A percentile compares a stretch with the other conserved stretches of the same genome.
Evolutionary conservation across 2,113 vertebrate genomes (phyloP).

Genomic region (Nyctibius bracteatus): DNA sequence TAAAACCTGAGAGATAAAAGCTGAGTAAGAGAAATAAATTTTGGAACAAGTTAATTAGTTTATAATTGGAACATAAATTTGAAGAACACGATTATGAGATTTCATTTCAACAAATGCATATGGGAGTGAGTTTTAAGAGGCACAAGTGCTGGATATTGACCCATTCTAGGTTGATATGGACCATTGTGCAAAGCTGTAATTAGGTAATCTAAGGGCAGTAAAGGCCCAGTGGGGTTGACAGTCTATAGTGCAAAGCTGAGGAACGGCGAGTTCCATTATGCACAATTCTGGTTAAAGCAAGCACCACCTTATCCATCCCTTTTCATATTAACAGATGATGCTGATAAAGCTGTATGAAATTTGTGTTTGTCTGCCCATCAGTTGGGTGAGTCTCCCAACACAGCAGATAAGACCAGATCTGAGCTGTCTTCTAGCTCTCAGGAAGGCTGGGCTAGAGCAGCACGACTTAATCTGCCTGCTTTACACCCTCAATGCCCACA

Average conservation of each 20-base stretch:
- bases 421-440: background rate
- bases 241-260: background rate
- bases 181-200: background rate
- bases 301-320: background rate
- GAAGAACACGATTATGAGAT: slow-evolving; percentile 32
- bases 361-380: background rate
- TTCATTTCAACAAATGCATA: slow-evolving; percentile 36
- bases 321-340: background rate
- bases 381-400: background rate
- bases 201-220: background rate
- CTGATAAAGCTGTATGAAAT: background rate
- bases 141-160: background rate
- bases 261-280: background rate
- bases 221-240: background rate
- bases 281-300: background rate
- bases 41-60: slow-evolving; percentile 3
- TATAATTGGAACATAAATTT: slow-evolving; percentile 71
- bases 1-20: slow-evolving; percentile 35
- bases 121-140: background rate
- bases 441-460: background rate
- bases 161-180: background rate
- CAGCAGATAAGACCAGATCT: background rate
- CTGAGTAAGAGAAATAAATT: slow-evolving; percentile 48
- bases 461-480: background rate
- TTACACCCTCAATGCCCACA: background rate